These are phyloP conservation scores for Cladopsammia gracilis DNA, from an alignment of 64 coral and sea anemone species.

Conservation along the genomic window DNA sequence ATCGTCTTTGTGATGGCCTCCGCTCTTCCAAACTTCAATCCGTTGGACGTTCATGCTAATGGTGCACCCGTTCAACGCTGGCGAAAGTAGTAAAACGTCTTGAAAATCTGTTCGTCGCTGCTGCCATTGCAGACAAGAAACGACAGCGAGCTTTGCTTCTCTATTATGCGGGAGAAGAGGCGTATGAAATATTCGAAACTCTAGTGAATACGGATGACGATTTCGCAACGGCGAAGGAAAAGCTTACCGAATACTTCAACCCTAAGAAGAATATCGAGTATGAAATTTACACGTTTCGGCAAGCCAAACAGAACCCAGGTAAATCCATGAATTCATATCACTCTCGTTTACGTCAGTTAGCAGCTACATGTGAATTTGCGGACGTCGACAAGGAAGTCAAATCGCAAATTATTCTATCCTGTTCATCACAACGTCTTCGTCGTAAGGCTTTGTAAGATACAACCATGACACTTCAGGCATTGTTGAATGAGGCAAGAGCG, in stretches of 20 bases:
- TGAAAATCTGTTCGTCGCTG: conserved; percentile 49
- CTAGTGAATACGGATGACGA: conserved; percentile 69
- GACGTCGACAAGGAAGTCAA: conserved; percentile 65
- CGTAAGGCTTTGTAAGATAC: conserved; percentile 56
- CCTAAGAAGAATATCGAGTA: conserved; percentile 60
- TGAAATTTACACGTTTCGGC: conserved; percentile 73
- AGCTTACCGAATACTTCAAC: no score
- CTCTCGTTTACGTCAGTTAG: conserved; percentile 61
- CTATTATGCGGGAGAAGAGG: conserved; percentile 56
- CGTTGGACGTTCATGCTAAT: conserved; percentile 65
- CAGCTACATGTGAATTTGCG: conserved; percentile 58
- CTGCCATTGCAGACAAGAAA: conserved; percentile 66
- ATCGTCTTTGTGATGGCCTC: conserved; percentile 50
- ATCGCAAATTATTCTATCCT: conserved; percentile 53
- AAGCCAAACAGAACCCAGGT: conserved; percentile 67
- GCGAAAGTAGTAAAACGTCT: conserved; percentile 50
- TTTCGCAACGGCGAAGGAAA: conserved; percentile 45
- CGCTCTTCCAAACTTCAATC: conserved; percentile 50
- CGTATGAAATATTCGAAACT: conserved; percentile 69
- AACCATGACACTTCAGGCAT: conserved; percentile 45
- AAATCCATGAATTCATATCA: conserved; percentile 70
- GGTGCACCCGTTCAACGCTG: conserved; percentile 30
- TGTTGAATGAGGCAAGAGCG: conserved; percentile 65
- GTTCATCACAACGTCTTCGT: conserved; percentile 59
- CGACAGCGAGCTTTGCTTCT: conserved; percentile 58